phyloP scores from a whole-genome alignment of 2,113 vertebrate species.

The Perca schrenkii region DNA sequence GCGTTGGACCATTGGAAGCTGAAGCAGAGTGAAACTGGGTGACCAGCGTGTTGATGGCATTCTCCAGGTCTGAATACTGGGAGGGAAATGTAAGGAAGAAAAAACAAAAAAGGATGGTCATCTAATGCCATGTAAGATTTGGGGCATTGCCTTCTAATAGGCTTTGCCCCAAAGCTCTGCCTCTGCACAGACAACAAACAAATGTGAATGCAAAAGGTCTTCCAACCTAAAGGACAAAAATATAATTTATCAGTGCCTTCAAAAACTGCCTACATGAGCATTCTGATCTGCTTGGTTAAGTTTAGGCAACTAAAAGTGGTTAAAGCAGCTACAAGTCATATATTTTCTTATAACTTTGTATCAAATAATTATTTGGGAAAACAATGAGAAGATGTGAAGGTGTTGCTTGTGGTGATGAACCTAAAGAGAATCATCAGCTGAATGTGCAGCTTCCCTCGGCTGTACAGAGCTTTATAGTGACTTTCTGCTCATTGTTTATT shows the following conservation, averaged over 20 bases:
- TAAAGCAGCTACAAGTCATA: neutral
- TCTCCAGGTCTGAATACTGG: conserved; percentile 83
- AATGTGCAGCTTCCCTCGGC: too few species aligned
- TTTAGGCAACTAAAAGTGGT: neutral
- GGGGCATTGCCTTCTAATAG: too few species aligned
- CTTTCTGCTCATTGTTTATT: too few species aligned
- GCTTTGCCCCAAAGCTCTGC: neutral
- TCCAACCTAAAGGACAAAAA: neutral
- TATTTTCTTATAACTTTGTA: too few species aligned
- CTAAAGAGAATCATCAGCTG: neutral
- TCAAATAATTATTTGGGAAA: neutral
- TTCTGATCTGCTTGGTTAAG: neutral
- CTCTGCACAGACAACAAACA: neutral
- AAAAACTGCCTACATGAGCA: neutral
- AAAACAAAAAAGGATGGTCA: neutral
- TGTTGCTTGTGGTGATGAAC: neutral
- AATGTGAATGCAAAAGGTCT: neutral
- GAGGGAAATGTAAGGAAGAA: neutral
- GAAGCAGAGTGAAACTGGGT: conserved; percentile 82
- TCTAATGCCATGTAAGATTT: neutral
- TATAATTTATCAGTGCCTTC: neutral
- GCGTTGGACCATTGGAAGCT: conserved; percentile 65
- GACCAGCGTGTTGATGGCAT: conserved; percentile 83
- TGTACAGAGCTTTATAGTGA: too few species aligned
- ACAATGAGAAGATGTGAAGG: neutral